Evolutionary conservation across 2,113 vertebrate species (phyloP), one percentile per base, ranked within the genome.

Genomic region (Nasalis larvatus): DNA sequence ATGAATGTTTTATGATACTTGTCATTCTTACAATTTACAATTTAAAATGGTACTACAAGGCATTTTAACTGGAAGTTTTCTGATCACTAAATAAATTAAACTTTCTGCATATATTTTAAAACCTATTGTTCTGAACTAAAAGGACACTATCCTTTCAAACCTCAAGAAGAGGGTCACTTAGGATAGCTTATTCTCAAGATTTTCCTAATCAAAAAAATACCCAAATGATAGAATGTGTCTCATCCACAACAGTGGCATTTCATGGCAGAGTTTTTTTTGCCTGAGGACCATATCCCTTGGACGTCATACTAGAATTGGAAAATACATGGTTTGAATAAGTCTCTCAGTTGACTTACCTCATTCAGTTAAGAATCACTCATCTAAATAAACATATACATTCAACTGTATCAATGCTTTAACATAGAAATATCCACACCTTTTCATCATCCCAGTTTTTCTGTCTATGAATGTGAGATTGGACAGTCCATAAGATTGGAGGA

Each of bases 161-260:
- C 25, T 94, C 60, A 74, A 20, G 49, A 90, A 80, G 30, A 80
- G 25, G 90, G 54, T 60, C 35, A 23, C 10, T 92, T 83, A 35
- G 2, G 85, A 71, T 23, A 5, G 40, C 45, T 47, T 6, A 23
- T 78, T 88, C 52, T 77, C 37, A 42, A 89, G 68, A 45, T 35
- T 90, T 90, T 93, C 66, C 76, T 77, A 73, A 81, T 14, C 80
- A 94, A 30, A 94, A 94, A 93, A 86, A 80, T n/a, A 18, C 4
- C 47, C 35, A 20, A 91, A 54, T 16, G 32, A 63, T 42, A 84
- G 25, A 37, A 35, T 3, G 11, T 23, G 37, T 45, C 47, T 86
- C 47, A 58, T 82, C 49, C 47, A 32, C 45, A 58, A 90, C 18
- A 58, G 32, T 20, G 58, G 87, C 32, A 54, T 14, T 89, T 88